Evolutionary conservation across 2,113 vertebrate genomes (phyloP).

Genomic region (Orientallactaga bullata): DNA sequence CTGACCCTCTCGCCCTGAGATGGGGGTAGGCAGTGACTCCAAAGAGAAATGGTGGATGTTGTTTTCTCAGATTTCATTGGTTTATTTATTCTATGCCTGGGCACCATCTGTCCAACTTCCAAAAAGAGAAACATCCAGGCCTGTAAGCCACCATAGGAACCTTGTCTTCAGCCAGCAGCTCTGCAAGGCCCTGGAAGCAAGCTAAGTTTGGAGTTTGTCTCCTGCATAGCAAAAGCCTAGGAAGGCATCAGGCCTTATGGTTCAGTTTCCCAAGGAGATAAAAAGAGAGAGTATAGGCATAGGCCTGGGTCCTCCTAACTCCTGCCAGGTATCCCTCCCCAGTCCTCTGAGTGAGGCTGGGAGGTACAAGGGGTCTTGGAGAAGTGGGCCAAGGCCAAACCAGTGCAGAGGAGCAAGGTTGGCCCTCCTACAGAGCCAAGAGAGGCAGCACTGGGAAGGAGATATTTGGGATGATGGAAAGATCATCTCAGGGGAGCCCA

Average conservation of each 20-base stretch:
- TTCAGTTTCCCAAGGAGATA: neutral
- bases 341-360: neutral
- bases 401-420: neutral
- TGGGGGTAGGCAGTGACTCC: conserved; percentile 84
- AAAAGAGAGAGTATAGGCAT: neutral
- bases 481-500: neutral
- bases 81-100: conserved; percentile 92
- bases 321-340: neutral
- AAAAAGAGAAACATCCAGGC: conserved; percentile 78
- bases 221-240: neutral
- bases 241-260: neutral
- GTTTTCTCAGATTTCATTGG: conserved; percentile 94
- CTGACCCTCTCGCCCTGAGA: conserved; percentile 78
- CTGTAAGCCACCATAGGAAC: conserved; percentile 84
- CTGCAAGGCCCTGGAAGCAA: neutral
- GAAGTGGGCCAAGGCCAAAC: neutral
- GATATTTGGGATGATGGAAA: neutral
- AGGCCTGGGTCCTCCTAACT: neutral
- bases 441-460: neutral
- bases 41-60: conserved; percentile 82
- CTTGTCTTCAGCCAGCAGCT: conserved; percentile 53
- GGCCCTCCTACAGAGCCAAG: neutral
- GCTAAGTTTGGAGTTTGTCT: conserved; percentile 27
- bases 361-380: neutral
- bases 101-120: conserved; percentile 88